Conservation (phyloP, 30 jellyfish, hydroid and myxozoan species). For the Turritopsis rubra region DNA sequence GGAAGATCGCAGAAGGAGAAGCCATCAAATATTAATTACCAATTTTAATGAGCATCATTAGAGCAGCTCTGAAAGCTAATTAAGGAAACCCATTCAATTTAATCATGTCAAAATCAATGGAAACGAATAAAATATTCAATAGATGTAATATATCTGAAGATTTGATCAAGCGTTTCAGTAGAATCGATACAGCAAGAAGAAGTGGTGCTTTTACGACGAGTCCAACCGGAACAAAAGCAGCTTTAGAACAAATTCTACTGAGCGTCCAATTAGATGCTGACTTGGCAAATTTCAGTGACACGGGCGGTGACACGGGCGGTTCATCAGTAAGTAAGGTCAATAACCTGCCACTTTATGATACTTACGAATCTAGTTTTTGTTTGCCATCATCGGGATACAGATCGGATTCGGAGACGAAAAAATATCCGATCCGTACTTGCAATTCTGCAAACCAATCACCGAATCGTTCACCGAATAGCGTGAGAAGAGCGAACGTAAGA, state of each 20-base stretch:
- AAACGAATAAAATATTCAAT: neutral
- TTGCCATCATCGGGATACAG: conserved; percentile 24
- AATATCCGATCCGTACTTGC: conserved; percentile 25
- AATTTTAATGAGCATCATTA: neutral
- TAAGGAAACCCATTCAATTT: conserved; percentile 12
- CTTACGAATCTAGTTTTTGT: conserved; percentile 18
- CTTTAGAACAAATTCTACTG: conserved; percentile 1
- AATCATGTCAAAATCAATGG: neutral
- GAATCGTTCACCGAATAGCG: conserved; percentile 8
- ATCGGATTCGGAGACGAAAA: conserved; percentile 20
- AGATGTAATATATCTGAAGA: conserved; percentile 11
- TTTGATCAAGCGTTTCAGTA: conserved; percentile 3
- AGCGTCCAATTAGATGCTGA: conserved; percentile 16
- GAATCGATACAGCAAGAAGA: neutral
- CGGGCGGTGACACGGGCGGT: no score
- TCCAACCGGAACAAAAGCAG: conserved; percentile 16
- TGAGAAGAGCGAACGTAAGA: conserved; percentile 2
- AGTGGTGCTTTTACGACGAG: neutral
- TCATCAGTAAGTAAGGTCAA: neutral
- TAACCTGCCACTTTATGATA: conserved; percentile 2
- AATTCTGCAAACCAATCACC: conserved; percentile 19
- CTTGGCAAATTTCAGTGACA: conserved; percentile 21
- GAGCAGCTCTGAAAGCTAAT: neutral
- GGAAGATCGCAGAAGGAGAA: neutral
- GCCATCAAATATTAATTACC: neutral